Evolutionary conservation across 2,113 vertebrate genomes (phyloP).

Genomic region (Tylochromis polylepis): DNA sequence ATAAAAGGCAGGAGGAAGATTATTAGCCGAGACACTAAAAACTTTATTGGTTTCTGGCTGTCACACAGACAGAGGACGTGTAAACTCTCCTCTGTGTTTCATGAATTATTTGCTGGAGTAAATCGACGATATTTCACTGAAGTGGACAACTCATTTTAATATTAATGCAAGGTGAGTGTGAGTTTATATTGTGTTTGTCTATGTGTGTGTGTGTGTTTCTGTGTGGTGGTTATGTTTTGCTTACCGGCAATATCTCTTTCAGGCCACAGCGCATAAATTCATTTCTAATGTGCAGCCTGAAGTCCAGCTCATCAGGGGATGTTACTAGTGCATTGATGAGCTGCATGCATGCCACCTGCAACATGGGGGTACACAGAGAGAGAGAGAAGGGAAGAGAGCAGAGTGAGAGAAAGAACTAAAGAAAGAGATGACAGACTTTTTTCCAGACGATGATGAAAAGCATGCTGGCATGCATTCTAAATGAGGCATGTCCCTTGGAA

Average conservation of each 20-base stretch:
- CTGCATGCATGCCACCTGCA: constrained; percentile 97
- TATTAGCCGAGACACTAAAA: constrained; percentile 28
- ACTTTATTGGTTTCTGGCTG: constrained; percentile 48
- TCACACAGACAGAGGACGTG: constrained; percentile 45
- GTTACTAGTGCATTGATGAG: constrained; percentile 98
- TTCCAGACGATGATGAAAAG: constrained; percentile 53
- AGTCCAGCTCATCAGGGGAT: constrained; percentile 96
- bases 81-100: constrained; percentile 50
- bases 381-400: not conserved
- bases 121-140: constrained; percentile 68
- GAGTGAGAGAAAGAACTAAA: not conserved
- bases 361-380: constrained; percentile 48
- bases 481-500: constrained; percentile 54
- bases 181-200: not conserved
- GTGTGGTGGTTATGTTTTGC: constrained; percentile 40
- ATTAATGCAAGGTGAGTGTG: constrained; percentile 66
- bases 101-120: constrained; percentile 65
- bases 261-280: constrained; percentile 98
- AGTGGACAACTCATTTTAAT: constrained; percentile 78
- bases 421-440: constrained; percentile 23
- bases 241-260: constrained; percentile 93
- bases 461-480: constrained; percentile 48
- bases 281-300: constrained; percentile 97
- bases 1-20: constrained; percentile 30
- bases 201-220: not conserved